Evolutionary conservation across 2,113 vertebrate genomes (phyloP).

Genomic region (Barnardius zonarius): DNA sequence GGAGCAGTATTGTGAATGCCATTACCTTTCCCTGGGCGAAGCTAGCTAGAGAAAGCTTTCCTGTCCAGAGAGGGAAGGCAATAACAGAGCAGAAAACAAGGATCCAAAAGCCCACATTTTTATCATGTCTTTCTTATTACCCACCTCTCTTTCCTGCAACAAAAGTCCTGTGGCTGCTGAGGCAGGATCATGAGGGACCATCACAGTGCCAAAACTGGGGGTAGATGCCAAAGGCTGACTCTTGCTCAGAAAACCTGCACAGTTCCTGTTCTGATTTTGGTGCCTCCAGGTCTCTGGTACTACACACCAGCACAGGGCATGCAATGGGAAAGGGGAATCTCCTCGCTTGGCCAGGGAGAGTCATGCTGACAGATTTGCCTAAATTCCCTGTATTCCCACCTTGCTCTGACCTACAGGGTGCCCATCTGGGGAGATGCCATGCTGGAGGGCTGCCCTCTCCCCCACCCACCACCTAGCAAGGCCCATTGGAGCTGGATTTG

Average conservation of each 20-base stretch:
- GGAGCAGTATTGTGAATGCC: constrained; percentile 10
- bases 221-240: background rate
- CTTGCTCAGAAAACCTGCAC: background rate
- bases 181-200: background rate
- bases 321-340: background rate
- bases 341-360: rapidly evolving
- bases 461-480: background rate
- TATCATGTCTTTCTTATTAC: background rate
- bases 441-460: background rate
- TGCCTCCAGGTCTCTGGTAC: background rate
- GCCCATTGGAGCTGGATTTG: background rate
- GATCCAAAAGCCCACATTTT: background rate
- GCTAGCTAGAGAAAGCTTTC: background rate
- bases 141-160: background rate
- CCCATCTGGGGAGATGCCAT: rapidly evolving
- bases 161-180: background rate
- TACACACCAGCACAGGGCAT: rapidly evolving
- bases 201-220: background rate
- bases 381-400: background rate
- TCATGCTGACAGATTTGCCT: background rate
- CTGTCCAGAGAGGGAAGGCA: background rate
- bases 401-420: background rate
- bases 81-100: background rate
- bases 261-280: background rate
- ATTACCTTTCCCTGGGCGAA: background rate